phyloP scores from a whole-genome alignment of 1,140 invertebrate genomes.

The Thalassaphorura encarpata region DNA sequence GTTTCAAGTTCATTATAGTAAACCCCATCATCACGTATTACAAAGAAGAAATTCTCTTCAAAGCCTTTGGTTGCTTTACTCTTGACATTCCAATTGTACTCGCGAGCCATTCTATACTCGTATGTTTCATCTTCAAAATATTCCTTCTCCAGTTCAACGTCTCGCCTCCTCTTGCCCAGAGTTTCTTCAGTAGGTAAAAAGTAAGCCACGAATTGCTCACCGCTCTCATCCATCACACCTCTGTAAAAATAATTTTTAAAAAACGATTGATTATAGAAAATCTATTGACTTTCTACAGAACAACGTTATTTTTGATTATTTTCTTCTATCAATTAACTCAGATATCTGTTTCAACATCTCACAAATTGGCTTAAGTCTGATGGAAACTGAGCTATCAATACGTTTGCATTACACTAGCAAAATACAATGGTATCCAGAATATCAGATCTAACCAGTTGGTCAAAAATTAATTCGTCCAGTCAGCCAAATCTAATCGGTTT shows the following conservation, averaged over 20 bases:
- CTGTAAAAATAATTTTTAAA: slow-evolving; percentile 46
- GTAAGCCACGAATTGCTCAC: slow-evolving; percentile 97
- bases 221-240: slow-evolving; percentile 95
- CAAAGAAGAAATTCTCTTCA: slow-evolving; percentile 97
- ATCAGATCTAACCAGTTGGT: no score
- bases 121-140: slow-evolving; percentile 88
- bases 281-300: slow-evolving; percentile 38
- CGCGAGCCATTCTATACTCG: slow-evolving; percentile 88
- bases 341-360: neutral
- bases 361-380: no score
- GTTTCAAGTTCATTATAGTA: slow-evolving; percentile 98
- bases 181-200: slow-evolving; percentile 93
- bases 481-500: no score
- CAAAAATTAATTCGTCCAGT: no score
- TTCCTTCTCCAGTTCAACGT: slow-evolving; percentile 62
- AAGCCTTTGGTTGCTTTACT: slow-evolving; percentile 95
- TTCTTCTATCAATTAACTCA: neutral
- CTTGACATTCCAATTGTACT: slow-evolving; percentile 98
- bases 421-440: no score
- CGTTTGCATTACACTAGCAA: no score
- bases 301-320: slow-evolving; percentile 39
- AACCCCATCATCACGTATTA: slow-evolving; percentile 73
- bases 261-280: neutral
- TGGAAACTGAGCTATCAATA: no score
- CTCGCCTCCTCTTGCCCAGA: slow-evolving; percentile 70